Conservation (phyloP, 2,113 vertebrate species). For the Nematolebias whitei region DNA sequence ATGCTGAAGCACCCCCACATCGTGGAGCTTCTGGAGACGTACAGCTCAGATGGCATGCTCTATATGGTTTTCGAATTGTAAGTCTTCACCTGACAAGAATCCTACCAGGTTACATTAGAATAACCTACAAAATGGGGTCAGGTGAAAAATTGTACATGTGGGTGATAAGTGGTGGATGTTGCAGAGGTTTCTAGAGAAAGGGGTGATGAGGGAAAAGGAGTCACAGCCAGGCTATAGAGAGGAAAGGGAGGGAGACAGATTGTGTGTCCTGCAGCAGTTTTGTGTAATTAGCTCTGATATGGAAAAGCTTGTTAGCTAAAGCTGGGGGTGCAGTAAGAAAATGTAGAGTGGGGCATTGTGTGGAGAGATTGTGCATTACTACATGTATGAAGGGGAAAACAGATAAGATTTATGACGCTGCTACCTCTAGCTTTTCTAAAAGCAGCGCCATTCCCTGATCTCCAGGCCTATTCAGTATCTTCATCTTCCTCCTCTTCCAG, state of each 20-base stretch:
- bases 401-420: conserved; percentile 61
- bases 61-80: conserved; percentile 99
- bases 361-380: not conserved
- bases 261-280: conserved; percentile 28
- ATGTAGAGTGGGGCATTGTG: not conserved
- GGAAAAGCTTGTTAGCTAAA: conserved; percentile 48
- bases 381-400: conserved; percentile 23
- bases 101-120: not conserved
- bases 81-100: conserved; percentile 73
- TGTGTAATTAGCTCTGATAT: conserved; percentile 43
- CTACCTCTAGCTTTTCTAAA: conserved; percentile 41
- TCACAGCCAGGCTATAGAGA: not conserved
- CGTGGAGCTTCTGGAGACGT: conserved; percentile 96
- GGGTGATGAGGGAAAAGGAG: not conserved
- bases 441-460: conserved; percentile 14
- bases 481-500: conserved; percentile 36
- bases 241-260: conserved; percentile 2
- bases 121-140: not conserved
- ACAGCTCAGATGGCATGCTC: conserved; percentile 99
- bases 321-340: not conserved
- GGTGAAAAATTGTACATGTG: not conserved
- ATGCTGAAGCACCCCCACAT: conserved; percentile 99
- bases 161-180: not conserved
- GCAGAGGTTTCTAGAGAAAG: not conserved
- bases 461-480: conserved; percentile 34